These are phyloP conservation scores for Eupithecia dodoneata DNA, from an alignment of 2,888 invertebrate genomes.

Conservation along the genomic window DNA sequence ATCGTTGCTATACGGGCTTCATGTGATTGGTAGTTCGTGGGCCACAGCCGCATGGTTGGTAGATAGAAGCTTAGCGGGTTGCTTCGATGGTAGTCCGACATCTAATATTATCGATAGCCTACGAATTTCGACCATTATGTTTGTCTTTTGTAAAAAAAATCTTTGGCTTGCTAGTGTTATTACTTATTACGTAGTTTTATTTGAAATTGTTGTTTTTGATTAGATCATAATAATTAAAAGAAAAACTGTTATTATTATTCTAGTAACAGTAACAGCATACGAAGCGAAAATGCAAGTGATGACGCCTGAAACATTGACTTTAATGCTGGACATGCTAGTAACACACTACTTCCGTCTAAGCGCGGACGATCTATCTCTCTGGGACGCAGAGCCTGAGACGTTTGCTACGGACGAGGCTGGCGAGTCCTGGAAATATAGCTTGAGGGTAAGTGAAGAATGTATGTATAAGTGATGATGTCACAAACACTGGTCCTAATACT, in stretches of 20 bases:
- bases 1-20: background rate
- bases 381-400: conserved; percentile 96
- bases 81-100: background rate
- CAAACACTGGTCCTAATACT: conserved; percentile 82
- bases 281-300: conserved; percentile 91
- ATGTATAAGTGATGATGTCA: no score
- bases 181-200: no score
- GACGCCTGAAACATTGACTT: conserved; percentile 88
- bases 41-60: background rate
- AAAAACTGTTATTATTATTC: background rate
- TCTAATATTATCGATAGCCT: no score
- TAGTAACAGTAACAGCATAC: conserved; percentile 85
- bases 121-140: no score
- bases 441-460: conserved; percentile 87
- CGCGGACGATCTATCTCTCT: conserved; percentile 91
- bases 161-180: no score
- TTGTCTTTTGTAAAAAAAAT: no score
- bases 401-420: conserved; percentile 95
- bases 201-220: no score
- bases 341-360: conserved; percentile 95
- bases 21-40: background rate
- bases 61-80: background rate
- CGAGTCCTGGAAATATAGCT: conserved; percentile 97
- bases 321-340: conserved; percentile 87
- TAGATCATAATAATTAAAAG: no score